These are phyloP conservation scores for Batillaria attramentaria DNA, from an alignment of 1,140 invertebrate genomes.

Conservation along the genomic window DNA sequence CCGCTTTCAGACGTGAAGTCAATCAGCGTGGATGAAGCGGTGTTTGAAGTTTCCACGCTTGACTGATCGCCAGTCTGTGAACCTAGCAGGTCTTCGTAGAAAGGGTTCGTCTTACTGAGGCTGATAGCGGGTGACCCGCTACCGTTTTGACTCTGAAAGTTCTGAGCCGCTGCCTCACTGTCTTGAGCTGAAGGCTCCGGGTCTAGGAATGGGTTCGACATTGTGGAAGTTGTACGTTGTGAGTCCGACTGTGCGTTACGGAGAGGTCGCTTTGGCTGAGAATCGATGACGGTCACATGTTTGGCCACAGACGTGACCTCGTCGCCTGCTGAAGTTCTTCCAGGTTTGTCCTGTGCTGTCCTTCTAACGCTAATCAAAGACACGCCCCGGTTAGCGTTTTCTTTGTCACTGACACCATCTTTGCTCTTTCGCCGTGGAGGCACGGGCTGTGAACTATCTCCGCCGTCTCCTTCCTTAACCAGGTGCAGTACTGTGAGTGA, in stretches of 20 bases:
- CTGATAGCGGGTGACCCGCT: no score
- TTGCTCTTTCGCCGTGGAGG: not conserved
- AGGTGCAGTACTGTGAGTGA: constrained; percentile 32
- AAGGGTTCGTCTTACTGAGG: not conserved
- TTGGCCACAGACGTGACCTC: not conserved
- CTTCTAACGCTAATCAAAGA: not conserved
- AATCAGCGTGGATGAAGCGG: not conserved
- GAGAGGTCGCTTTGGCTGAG: no score
- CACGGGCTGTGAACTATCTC: not conserved
- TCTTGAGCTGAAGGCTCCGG: no score
- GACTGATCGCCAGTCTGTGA: not conserved
- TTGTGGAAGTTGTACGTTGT: no score
- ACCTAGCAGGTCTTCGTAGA: constrained; percentile 4
- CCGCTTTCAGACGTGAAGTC: not conserved
- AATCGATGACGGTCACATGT: not conserved
- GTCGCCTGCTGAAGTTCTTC: not conserved
- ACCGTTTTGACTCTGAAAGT: not conserved
- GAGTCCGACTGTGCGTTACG: no score
- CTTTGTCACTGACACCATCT: not conserved
- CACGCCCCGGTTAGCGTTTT: not conserved
- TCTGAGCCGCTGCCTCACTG: not conserved
- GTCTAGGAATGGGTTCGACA: constrained; percentile 8
- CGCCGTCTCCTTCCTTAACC: not conserved
- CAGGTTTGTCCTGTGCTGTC: not conserved
- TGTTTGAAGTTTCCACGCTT: not conserved